Evolutionary conservation across 2,888 invertebrate species (phyloP).

Genomic region (Macaria notata): DNA sequence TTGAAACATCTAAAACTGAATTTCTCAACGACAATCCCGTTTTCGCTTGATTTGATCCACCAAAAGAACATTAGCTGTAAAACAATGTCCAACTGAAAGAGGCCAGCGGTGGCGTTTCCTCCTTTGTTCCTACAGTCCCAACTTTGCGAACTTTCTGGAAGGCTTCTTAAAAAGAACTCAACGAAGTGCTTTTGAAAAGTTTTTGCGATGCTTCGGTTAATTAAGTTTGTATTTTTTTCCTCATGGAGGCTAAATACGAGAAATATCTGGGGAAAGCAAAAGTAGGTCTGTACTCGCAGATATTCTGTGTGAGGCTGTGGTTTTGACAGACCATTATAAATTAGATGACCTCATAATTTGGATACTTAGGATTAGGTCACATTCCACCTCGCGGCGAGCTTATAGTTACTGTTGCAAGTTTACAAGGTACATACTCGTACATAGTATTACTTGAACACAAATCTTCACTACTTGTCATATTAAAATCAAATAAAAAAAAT

Average conservation of each 20-base stretch:
- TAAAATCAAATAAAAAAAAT: no score
- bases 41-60: no score
- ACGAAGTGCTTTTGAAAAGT: constrained; percentile 25
- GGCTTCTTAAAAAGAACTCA: constrained; percentile 23
- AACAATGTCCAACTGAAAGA: constrained; percentile 24
- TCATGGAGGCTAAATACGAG: constrained; percentile 6
- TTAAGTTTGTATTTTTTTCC: constrained; percentile 28
- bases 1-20: not conserved
- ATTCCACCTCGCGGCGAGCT: no score
- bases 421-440: no score
- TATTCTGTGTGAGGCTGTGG: no score
- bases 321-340: no score
- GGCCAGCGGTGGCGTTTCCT: constrained; percentile 18
- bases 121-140: constrained; percentile 13
- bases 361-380: no score
- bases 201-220: constrained; percentile 25
- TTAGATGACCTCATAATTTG: no score
- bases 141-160: constrained; percentile 12
- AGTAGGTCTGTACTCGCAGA: no score
- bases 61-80: constrained; percentile 9
- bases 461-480: no score
- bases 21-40: not conserved
- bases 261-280: not conserved
- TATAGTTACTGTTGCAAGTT: no score
- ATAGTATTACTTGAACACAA: no score